phyloP scores from a whole-genome alignment of 2,888 invertebrate genomes.

The Meliscaeva auricollis region DNA sequence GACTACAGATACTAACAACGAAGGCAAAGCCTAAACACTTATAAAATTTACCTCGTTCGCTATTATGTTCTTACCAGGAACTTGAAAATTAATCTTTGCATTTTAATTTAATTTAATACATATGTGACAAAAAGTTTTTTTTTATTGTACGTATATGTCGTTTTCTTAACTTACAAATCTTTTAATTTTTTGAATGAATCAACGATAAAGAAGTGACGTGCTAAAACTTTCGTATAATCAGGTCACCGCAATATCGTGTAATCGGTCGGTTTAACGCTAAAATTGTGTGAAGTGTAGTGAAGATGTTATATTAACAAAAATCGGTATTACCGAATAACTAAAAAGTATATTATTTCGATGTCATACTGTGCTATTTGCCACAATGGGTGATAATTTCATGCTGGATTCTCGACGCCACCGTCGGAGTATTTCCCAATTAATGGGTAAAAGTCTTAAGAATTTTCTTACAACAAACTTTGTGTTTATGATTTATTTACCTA shows the following conservation, averaged over 20 bases:
- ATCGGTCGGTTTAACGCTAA: too few species aligned
- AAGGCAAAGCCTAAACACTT: background rate
- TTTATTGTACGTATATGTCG: background rate
- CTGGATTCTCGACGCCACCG: constrained; percentile 81
- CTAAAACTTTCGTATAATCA: background rate
- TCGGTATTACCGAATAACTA: background rate
- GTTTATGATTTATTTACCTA: too few species aligned
- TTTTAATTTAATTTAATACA: background rate
- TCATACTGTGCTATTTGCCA: constrained; percentile 8
- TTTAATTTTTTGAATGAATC: constrained; percentile 1
- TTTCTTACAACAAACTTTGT: background rate
- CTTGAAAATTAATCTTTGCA: background rate
- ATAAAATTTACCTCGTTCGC: background rate
- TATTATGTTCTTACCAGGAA: background rate
- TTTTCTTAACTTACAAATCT: background rate
- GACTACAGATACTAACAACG: constrained; percentile 2
- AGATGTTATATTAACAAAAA: too few species aligned
- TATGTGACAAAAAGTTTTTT: background rate
- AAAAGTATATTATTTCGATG: background rate
- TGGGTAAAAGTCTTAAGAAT: constrained; percentile 79
- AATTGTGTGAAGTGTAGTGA: background rate
- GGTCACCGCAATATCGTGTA: background rate
- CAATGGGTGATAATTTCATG: constrained; percentile 73
- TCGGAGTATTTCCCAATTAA: constrained; percentile 84
- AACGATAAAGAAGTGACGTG: background rate